A percentile compares a stretch with the other conserved stretches of the same genome.
phyloP scores from a whole-genome alignment of 2,113 vertebrate genomes.

The Mesocricetus auratus region DNA sequence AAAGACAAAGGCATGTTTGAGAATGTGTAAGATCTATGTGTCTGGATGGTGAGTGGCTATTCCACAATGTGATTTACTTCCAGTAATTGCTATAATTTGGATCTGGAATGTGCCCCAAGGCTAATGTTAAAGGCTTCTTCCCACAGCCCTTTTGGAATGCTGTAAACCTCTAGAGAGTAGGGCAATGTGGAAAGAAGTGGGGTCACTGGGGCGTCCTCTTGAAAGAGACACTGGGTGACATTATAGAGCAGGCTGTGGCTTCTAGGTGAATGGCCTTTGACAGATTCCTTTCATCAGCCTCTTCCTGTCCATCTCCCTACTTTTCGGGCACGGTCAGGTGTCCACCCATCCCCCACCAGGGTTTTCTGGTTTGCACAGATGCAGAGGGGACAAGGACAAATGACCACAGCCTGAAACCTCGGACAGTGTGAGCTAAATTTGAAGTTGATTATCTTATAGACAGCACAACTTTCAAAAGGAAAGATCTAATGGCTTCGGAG shows the following conservation, averaged over 20 bases:
- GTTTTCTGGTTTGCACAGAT: neutral
- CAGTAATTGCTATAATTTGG: neutral
- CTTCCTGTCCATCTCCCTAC: neutral
- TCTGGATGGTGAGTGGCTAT: neutral
- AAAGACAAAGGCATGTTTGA: neutral
- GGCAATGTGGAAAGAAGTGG: neutral
- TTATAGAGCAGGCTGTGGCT: neutral
- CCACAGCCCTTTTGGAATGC: neutral
- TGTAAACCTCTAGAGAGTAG: neutral
- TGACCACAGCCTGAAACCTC: neutral
- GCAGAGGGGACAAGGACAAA: neutral
- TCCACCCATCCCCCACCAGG: fast-evolving
- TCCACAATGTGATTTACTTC: neutral
- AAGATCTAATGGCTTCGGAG: neutral
- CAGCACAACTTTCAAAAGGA: neutral
- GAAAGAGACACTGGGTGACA: neutral
- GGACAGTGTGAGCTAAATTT: neutral
- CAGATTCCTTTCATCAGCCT: neutral
- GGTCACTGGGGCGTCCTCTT: neutral
- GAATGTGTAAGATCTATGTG: neutral
- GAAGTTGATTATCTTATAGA: neutral
- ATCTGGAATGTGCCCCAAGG: neutral
- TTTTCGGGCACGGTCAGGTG: too few relatives aligned
- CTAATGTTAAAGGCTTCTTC: neutral
- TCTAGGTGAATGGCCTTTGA: neutral